Evolutionary conservation across 2,113 vertebrate genomes (phyloP), one percentile per base, ranked within the genome.

Genomic region (Stercorarius parasiticus): DNA sequence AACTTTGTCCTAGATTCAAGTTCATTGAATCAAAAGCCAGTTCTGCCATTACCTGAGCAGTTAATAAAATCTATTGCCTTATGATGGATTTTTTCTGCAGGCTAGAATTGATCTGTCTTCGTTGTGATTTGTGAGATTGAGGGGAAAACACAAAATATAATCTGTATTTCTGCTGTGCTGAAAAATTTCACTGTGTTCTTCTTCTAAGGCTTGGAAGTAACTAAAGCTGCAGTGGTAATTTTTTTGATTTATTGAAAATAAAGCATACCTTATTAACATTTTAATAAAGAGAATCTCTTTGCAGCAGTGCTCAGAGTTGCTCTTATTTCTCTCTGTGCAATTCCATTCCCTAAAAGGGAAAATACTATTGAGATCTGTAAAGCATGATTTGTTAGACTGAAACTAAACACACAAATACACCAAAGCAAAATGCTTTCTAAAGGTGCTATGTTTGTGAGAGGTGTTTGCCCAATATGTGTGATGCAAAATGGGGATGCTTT

Each of bases 401-500:
- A 93, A 86, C 97, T 98, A 97, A 95, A 77, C 95, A 96, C 81
- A 93, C 81, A 95, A 94, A 94, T 92, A 94, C 77, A 95, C 85
- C 65, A 81, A 97, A 97, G 94, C 69, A 96, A 72, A 96, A 89
- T 26, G 86, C 90, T 96, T 94, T 91, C 69, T 86, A 80, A 91
- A 97, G 97, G 98, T 97, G 93, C 94, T 96, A 76, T 97, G 93
- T 95, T 90, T 91, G 91, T 50, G 77, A 82, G 96, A 96, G 97
- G 97, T 93, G 96, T 94, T 92, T 92, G 94, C 94, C 97, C 96
- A 80, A 56, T 97, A 93, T 98, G 97, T 98, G 97, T 97, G 95
- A 97, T 97, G 98, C 98, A 98, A 98, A 98, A 91, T 92, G 97
- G 98, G 98, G 98, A 97, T 97, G 98, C 97, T 94, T 98, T 98